Conservation (phyloP, 2,113 vertebrate species). For the Cryptoleucopteryx plumbea region DNA sequence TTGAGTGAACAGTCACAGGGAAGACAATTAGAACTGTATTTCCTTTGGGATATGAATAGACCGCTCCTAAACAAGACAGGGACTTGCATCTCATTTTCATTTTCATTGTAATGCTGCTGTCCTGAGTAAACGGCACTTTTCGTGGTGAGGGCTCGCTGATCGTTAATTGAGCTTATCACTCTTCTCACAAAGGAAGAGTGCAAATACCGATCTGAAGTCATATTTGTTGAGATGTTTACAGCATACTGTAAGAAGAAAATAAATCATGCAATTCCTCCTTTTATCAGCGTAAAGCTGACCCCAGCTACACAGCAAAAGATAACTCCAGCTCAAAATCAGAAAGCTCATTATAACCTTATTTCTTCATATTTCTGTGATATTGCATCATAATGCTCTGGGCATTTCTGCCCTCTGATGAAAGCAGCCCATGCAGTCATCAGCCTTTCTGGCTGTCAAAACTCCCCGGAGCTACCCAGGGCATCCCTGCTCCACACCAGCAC, state of each 20-base stretch:
- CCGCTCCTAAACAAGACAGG: background rate
- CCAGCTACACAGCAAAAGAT: background rate
- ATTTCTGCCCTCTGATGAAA: background rate
- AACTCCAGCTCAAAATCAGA: background rate
- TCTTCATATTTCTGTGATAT: background rate
- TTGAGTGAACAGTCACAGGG: background rate
- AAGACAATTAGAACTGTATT: background rate
- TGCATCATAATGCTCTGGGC: background rate
- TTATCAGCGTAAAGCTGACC: background rate
- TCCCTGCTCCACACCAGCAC: background rate
- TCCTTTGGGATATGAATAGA: background rate
- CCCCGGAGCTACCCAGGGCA: background rate
- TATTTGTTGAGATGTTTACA: background rate
- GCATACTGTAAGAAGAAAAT: background rate
- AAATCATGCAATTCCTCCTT: background rate
- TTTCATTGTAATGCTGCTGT: background rate
- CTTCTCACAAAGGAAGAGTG: background rate
- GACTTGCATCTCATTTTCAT: background rate
- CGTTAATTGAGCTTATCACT: background rate
- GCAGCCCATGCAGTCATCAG: background rate
- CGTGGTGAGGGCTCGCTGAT: rapidly evolving
- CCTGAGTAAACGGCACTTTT: background rate
- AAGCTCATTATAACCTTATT: background rate
- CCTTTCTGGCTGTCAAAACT: background rate
- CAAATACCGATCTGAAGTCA: background rate